phyloP scores from a whole-genome alignment of 1,140 invertebrate species.

The Anastrepha ludens region DNA sequence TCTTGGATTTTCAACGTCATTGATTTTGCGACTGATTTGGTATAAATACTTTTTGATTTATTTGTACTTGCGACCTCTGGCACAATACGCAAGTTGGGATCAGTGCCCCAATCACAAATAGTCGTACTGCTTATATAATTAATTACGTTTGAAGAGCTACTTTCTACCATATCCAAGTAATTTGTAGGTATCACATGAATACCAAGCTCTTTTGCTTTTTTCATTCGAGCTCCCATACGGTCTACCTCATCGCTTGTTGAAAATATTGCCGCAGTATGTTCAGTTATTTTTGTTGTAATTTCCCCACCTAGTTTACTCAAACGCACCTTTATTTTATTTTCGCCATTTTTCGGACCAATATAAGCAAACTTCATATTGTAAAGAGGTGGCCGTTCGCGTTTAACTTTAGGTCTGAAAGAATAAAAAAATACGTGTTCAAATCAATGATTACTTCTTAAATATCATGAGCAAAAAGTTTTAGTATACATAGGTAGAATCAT shows the following conservation, averaged over 20 bases:
- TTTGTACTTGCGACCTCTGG: constrained; percentile 77
- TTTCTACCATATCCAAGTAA: constrained; percentile 84
- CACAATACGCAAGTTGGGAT: constrained; percentile 78
- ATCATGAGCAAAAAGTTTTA: too few species aligned
- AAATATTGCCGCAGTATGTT: constrained; percentile 84
- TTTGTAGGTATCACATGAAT: constrained; percentile 88
- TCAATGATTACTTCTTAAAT: too few species aligned
- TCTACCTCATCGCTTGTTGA: constrained; percentile 83
- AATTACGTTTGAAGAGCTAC: constrained; percentile 77
- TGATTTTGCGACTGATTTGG: constrained; percentile 79
- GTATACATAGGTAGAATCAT: too few species aligned
- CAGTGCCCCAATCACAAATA: constrained; percentile 89
- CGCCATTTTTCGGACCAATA: constrained; percentile 78
- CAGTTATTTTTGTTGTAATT: constrained; percentile 80
- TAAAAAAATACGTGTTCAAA: background rate
- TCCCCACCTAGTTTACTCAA: constrained; percentile 86
- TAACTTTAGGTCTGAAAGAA: constrained; percentile 77
- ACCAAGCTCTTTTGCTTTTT: constrained; percentile 80
- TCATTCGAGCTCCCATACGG: constrained; percentile 81
- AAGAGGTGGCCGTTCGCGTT: constrained; percentile 80
- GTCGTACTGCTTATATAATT: constrained; percentile 82
- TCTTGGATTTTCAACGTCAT: constrained; percentile 90
- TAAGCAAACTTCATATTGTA: constrained; percentile 89
- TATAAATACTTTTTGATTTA: constrained; percentile 81
- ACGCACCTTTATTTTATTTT: constrained; percentile 80